Evolutionary conservation across 1,140 invertebrate genomes (phyloP), one percentile per base, ranked within the genome.

Genomic region (Drosophila quadrilineata): DNA sequence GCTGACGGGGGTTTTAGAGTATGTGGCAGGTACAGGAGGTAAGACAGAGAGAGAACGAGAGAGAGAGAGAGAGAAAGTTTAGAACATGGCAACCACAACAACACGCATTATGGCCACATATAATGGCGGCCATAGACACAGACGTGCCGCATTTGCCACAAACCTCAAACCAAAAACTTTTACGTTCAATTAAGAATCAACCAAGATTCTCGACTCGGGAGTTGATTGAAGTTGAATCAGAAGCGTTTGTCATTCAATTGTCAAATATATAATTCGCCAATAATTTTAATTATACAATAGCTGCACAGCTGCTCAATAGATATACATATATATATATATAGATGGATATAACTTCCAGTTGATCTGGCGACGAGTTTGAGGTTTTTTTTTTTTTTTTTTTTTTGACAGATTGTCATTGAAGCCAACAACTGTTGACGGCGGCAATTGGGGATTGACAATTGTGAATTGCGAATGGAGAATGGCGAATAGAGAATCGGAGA

Each of bases 151-250:
- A 71, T 57, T 62, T 19, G 31, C 8, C 40, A 9, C 6, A 40
- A 21, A 16, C 40, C 33, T 3, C 10, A 8, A 38, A 8, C 21
- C 17, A 58, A 36, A 22, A 57, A 52, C 29, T 66, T 53, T n/a
- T n/a, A n/a, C n/a, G 46, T 38, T 29, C 77, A 82, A 82, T 82
- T 82, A 82, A 82, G 69, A 73, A 82, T 76, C 76, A 64, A 77
- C 40, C 33, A 50, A 33, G 22, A 52, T n/a, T n/a, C n/a, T n/a
- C n/a, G n/a, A n/a, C n/a, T n/a, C 49, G 76, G 76, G 68, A 82
- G 77, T 84, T 85, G 85, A 84, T 84, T 79, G 77, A 77, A 73
- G n/a, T n/a, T n/a, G 79, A 84, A 85, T 77, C 60, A 84, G 85
- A 84, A 80, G 72, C 79, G 79, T 77, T 84, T 77, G 79, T 84